These are phyloP conservation scores for Arctocebus calabarensis DNA, from an alignment of 2,797 vertebrate species.

Conservation along the genomic window DNA sequence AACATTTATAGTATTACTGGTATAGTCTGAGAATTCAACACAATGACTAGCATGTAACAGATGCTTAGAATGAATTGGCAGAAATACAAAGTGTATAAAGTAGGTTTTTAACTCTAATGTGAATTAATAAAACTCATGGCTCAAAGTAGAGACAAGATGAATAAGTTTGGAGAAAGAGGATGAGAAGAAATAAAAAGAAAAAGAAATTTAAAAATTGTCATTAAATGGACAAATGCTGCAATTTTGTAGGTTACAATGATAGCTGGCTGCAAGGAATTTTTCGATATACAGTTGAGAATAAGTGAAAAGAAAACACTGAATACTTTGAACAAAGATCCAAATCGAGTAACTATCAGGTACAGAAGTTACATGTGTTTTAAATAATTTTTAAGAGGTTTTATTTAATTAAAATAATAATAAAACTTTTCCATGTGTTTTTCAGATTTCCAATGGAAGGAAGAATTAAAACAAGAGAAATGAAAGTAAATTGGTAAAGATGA, in stretches of 20 bases:
- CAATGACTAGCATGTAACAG: slow-evolving; percentile 6
- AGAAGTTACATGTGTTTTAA: slow-evolving; percentile 59
- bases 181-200: slow-evolving; percentile 32
- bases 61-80: slow-evolving; percentile 1
- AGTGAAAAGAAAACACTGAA: slow-evolving; percentile 96
- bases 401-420: slow-evolving; percentile 67
- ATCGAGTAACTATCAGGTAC: slow-evolving; percentile 95
- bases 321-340: slow-evolving; percentile 95
- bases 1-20: background rate
- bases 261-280: slow-evolving; percentile 94
- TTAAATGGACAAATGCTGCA: slow-evolving; percentile 63
- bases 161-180: slow-evolving; percentile 10
- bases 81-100: slow-evolving; percentile 53
- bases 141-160: slow-evolving; percentile 31
- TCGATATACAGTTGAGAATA: slow-evolving; percentile 94
- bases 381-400: slow-evolving; percentile 60
- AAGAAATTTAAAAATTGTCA: background rate
- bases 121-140: slow-evolving; percentile 50
- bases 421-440: slow-evolving; percentile 72
- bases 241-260: slow-evolving; percentile 92
- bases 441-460: slow-evolving; percentile 98
- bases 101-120: slow-evolving; percentile 47
- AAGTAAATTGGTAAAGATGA: slow-evolving; percentile 95
- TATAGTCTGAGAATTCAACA: background rate
- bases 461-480: slow-evolving; percentile 98